Conservation (phyloP, 2,113 vertebrate genomes). For the Cyanistes caeruleus region DNA sequence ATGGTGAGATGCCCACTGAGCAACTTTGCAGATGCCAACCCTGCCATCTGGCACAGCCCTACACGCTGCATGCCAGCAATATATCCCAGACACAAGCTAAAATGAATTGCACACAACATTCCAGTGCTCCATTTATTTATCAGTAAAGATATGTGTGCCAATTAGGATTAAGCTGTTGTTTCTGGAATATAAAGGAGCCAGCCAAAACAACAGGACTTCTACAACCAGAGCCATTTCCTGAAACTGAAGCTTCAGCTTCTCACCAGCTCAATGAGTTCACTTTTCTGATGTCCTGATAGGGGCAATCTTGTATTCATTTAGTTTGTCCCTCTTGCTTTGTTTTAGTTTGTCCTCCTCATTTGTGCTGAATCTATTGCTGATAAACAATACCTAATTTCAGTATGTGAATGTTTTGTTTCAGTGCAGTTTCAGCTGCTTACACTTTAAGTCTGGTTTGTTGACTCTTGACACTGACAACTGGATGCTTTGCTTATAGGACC, state of each 20-base stretch:
- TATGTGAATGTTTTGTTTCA: neutral
- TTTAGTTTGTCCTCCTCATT: neutral
- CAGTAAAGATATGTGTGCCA: neutral
- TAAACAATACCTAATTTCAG: neutral
- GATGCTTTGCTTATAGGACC: neutral
- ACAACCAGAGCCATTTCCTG: neutral
- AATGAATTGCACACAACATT: slow-evolving; percentile 11
- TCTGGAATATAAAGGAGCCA: neutral
- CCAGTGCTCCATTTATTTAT: slow-evolving; percentile 32
- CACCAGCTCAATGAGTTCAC: neutral
- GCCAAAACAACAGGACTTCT: slow-evolving; percentile 10
- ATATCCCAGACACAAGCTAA: neutral
- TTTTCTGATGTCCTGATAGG: neutral
- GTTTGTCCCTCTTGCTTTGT: neutral
- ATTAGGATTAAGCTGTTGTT: slow-evolving; percentile 21
- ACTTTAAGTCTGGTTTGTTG: neutral
- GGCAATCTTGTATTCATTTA: neutral
- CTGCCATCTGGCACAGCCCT: slow-evolving; percentile 31
- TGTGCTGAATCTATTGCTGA: neutral
- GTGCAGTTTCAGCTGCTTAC: neutral
- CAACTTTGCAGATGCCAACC: slow-evolving; percentile 31
- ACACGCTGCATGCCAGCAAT: neutral
- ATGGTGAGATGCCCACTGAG: neutral
- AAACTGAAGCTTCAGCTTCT: neutral
- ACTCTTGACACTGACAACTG: neutral